Evolutionary conservation across 1,140 invertebrate species (phyloP), one percentile per base, ranked within the genome.

Genomic region (Lepidurus arcticus): DNA sequence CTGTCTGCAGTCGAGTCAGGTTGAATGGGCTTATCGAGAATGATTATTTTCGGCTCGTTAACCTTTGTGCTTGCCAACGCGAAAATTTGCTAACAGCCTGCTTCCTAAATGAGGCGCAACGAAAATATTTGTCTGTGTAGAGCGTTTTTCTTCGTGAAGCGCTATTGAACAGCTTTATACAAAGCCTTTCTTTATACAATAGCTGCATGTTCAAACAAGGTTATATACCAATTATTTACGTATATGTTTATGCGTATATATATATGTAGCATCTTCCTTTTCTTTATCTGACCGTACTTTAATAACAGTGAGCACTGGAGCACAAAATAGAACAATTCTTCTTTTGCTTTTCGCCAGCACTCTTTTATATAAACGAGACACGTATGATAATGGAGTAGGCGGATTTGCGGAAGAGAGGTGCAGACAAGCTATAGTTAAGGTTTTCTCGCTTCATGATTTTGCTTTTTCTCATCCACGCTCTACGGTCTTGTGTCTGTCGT

Each of bases 21-120:
- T n/a, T 21, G 53, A 65, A 65, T 65, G 53, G 13, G 16, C 16
- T 65, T 65, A 65, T 65, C 53, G 6, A 16, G 13, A 65, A 21
- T 65, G 53, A 21, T 65, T 65, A 65, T 21, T 65, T 16, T 65
- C 53, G 53, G 53, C 21, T 65, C 53, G 53, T 65, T 65, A 65
- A 21, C 34, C 6, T 65, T 65, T 65, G 8, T 65, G 53, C n/a
- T 34, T n/a, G 53, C 53, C 53, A 16, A 65, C 53, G 6, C 7
- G 53, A 65, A 65, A 65, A 65, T 21, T 65, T 65, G 53, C 53
- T 65, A 16, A 65, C 53, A 65, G 21, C 53, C 53, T 65, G 21
- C 53, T 65, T 65, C 13, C 16, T 21, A 65, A 65, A 65, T 65
- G 53, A 65, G 21, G 53, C 53, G 13, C 8, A 65, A 21, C 16